Conservation (phyloP, 2,113 vertebrate genomes). For the Tragulus kanchil region DNA sequence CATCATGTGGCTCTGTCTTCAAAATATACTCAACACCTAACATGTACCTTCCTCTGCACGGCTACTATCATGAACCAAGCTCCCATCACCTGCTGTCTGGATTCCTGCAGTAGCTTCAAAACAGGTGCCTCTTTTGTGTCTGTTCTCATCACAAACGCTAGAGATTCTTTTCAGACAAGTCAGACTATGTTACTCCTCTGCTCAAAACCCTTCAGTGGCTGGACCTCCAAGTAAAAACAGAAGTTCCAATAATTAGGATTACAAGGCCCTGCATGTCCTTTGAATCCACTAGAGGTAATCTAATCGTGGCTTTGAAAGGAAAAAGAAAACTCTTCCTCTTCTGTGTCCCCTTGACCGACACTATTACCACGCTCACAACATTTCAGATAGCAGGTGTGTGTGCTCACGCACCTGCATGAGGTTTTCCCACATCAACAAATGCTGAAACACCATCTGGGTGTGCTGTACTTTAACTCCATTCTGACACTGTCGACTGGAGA, state of each 20-base stretch:
- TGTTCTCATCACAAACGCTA: background rate
- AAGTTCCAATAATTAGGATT: background rate
- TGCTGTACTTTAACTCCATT: background rate
- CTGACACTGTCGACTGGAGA: background rate
- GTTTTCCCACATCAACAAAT: background rate
- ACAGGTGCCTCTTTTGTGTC: background rate
- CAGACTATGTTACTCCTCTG: no score
- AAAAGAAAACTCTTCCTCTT: background rate
- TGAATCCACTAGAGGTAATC: conserved; percentile 25
- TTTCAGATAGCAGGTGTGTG: background rate
- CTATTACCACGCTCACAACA: background rate
- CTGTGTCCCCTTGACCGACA: background rate
- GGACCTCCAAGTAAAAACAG: background rate
- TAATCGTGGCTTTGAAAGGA: background rate
- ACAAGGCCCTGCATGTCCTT: background rate
- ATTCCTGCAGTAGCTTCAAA: background rate
- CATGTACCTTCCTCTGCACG: background rate
- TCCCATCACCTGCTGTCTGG: background rate
- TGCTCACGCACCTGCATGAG: rapidly evolving
- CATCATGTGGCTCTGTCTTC: background rate
- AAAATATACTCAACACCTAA: background rate
- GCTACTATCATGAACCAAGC: background rate
- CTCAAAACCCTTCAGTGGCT: background rate
- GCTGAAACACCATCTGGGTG: background rate
- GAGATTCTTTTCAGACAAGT: background rate